Evolutionary conservation across 2,888 invertebrate species (phyloP), one percentile per base, ranked within the genome.

Genomic region (Coleophora flavipennella): DNA sequence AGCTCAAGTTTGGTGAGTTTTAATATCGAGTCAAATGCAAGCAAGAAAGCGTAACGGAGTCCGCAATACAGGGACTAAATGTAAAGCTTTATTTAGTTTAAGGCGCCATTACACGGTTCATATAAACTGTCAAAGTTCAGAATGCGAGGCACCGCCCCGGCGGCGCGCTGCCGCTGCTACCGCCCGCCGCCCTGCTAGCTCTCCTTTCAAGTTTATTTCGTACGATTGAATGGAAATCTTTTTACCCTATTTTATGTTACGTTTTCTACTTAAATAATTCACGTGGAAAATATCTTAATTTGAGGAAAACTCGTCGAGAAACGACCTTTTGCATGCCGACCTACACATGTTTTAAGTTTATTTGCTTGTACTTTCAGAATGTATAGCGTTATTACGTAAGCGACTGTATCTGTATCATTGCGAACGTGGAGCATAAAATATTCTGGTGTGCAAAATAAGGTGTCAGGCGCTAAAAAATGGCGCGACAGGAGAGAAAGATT

Each of bases 31-130:
- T 53, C 42, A 63, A 75, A 67, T 70, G 78, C 73, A 73, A 73
- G 68, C 70, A 55, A 59, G 65, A 62, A 63, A 62, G 67, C 66
- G 69, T 60, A 57, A 60, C 61, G 57, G 43, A 52, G 44, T 51
- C 60, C 49, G 53, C 66, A 56, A 65, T 66, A 66, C 67, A 65
- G 57, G 68, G 70, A 71, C 71, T 72, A 75, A 80, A 80, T 75
- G 70, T 71, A 75, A 74, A 71, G 77, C 75, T 76, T 80, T 80
- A 80, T 80, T 81, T 79, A 77, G 76, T 79, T 79, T 74, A 79
- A 78, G 79, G 72, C 72, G 66, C 76, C 71, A 79, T 81, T 83
- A 81, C 81, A 80, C 80, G 83, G 83, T 78, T 80, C 83, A 81
- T 83, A 81, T 79, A 80, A 79, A 74, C 77, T 79, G 80, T 77